Conservation (phyloP, 1,140 invertebrate species). For the Anastrepha ludens region DNA sequence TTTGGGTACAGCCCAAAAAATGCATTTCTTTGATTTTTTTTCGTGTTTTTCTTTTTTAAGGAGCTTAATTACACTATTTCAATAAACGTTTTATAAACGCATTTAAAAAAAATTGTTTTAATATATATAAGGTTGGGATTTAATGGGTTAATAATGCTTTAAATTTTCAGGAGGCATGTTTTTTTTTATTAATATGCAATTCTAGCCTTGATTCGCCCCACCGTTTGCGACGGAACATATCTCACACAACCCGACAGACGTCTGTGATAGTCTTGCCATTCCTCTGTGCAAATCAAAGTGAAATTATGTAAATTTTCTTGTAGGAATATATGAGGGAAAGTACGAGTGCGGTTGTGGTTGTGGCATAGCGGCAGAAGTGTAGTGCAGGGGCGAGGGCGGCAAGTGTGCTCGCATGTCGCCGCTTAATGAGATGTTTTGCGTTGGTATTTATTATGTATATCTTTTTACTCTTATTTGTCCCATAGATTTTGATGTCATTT, state of each 20-base stretch:
- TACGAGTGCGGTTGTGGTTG: neutral
- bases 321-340: neutral
- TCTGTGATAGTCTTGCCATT: constrained; percentile 40
- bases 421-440: constrained; percentile 48
- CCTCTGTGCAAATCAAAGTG: constrained; percentile 50
- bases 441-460: constrained; percentile 2
- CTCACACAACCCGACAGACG: constrained; percentile 17
- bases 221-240: neutral
- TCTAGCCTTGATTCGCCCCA: neutral
- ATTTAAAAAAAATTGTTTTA: too few relatives aligned
- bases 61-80: too few relatives aligned
- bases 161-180: too few relatives aligned
- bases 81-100: too few relatives aligned
- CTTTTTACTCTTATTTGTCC: constrained; percentile 1
- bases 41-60: too few relatives aligned
- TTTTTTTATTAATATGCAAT: too few relatives aligned
- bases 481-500: constrained; percentile 50
- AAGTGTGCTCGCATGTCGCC: constrained; percentile 24
- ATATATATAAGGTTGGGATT: too few relatives aligned
- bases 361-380: neutral
- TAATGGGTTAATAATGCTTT: too few relatives aligned
- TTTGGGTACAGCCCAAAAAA: too few relatives aligned
- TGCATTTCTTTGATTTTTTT: too few relatives aligned
- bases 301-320: constrained; percentile 41
- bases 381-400: neutral